Base-by-base conservation (phyloP, 2,797 vertebrate genomes). In the Heliangelus exortis region DNA sequence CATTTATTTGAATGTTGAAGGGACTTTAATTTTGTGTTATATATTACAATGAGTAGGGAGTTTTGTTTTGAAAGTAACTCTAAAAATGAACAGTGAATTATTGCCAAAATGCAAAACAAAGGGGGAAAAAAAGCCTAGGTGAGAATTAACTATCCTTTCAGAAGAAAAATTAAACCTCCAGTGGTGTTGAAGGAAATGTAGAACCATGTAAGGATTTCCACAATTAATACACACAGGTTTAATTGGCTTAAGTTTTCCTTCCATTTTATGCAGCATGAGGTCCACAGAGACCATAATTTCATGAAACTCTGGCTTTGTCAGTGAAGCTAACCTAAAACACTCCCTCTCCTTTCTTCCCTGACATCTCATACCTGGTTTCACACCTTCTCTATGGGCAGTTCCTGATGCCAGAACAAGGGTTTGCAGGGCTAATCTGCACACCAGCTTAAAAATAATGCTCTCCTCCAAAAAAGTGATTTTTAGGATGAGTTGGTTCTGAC, bases 141-240 rank as follows among this genome's bases (percentile, higher is more conserved):
- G 54, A 83, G 39, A 80, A 95, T 90, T 79, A 92, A 88, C 75
- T 78, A 57, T 73, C 47, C 58, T 92, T 92, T 95, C 82, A 90
- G 93, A 94, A 41, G 68, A 88, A 93, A 96, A 96, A 93, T 72
- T 87, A 74, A 88, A 94, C 59, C 0, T 9, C 19, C 19, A 17
- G 31, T 82, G 62, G 15, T 63, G 15, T 31, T 87, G 63, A 86
- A 74, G 53, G 63, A 84, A 94, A 89, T 73, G 5, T 74, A 84
- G 85, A 94, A 91, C 53, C 41, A 67, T 1, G 2, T 88, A 86
- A 90, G 57, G 61, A 78, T 96, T 96, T 84, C 73, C 65, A 93
- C 90, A 95, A 77, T 91, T 84, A 84, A 76, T 80, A 55, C 10
- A 3, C 17, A 3, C 20, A 53, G 29, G 36, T 76, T 92, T 96